These are phyloP conservation scores for Folsomia candida DNA, from an alignment of 2,888 invertebrate species.

Conservation along the genomic window DNA sequence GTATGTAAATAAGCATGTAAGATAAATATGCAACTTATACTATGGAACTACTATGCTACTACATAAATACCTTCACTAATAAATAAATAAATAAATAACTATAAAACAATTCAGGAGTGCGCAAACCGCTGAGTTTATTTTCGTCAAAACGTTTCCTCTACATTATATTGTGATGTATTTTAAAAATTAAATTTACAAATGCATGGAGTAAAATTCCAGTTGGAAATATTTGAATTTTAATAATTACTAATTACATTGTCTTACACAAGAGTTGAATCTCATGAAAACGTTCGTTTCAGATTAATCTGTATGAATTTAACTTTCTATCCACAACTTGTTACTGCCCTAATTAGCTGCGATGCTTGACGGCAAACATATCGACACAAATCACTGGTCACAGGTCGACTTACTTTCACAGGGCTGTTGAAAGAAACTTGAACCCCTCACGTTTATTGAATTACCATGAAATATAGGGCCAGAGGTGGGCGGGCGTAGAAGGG, in stretches of 20 bases:
- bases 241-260: constrained; percentile 12
- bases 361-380: not conserved
- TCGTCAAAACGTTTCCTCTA: not conserved
- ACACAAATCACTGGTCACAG: constrained; percentile 3
- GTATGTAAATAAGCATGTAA: too few relatives aligned
- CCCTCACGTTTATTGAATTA: not conserved
- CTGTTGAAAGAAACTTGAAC: not conserved
- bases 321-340: not conserved
- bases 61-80: too few relatives aligned
- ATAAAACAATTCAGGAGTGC: too few relatives aligned
- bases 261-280: constrained; percentile 17
- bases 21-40: too few relatives aligned
- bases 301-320: not conserved
- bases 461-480: too few relatives aligned
- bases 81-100: too few relatives aligned
- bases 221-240: not conserved
- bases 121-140: not conserved
- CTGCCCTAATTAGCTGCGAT: constrained; percentile 1
- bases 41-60: too few relatives aligned
- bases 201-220: not conserved
- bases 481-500: too few relatives aligned
- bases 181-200: constrained; percentile 8
- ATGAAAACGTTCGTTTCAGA: not conserved
- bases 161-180: not conserved
- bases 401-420: constrained; percentile 3